A percentile compares a stretch with the other conserved stretches of the same genome.
These are phyloP conservation scores for Oxyruncus cristatus DNA, from an alignment of 2,113 vertebrate species.

Conservation along the genomic window DNA sequence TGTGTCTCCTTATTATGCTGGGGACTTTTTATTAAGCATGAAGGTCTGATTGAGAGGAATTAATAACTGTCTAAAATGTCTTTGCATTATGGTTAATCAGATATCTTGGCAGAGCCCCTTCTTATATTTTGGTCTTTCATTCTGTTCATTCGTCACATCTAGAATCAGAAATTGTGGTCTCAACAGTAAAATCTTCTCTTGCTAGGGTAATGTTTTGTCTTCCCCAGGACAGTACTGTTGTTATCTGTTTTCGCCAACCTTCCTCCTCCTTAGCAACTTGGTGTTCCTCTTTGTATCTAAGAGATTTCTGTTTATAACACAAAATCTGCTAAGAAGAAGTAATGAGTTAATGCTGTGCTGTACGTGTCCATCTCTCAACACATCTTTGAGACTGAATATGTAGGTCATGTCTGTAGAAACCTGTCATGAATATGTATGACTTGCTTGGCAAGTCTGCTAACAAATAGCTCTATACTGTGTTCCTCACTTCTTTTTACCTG, in stretches of 20 bases:
- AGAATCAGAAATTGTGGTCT: background rate
- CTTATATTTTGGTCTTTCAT: background rate
- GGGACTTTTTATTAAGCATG: background rate
- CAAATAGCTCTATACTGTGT: background rate
- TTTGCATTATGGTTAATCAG: background rate
- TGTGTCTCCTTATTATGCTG: constrained; percentile 25
- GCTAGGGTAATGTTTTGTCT: background rate
- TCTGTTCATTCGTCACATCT: background rate
- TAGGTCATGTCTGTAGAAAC: background rate
- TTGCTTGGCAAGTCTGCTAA: background rate
- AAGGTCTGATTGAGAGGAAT: constrained; percentile 14
- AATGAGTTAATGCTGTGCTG: background rate
- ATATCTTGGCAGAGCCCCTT: background rate
- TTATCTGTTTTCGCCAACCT: background rate
- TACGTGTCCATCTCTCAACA: background rate
- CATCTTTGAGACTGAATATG: background rate
- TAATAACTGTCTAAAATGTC: background rate
- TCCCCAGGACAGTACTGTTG: background rate
- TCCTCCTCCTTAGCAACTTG: background rate
- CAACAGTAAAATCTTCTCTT: background rate
- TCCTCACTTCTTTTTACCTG: background rate
- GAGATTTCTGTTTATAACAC: background rate
- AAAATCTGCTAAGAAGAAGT: background rate
- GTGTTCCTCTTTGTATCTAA: background rate
- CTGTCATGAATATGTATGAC: background rate